Evolutionary conservation across 2,113 vertebrate species (phyloP).

Genomic region (Donacobius atricapilla): DNA sequence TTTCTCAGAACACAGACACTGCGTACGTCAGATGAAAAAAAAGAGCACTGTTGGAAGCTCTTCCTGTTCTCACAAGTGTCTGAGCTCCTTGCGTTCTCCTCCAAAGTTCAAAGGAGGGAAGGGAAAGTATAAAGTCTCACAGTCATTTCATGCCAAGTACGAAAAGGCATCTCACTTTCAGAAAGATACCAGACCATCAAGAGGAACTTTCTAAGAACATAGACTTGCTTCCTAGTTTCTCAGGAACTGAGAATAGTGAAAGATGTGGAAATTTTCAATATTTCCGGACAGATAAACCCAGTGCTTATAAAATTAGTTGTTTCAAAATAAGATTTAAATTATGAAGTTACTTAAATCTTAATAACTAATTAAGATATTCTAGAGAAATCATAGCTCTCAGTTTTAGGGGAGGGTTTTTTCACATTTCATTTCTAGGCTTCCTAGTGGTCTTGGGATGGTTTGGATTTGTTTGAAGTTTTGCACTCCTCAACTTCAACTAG

Average conservation of each 20-base stretch:
- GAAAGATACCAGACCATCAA: neutral
- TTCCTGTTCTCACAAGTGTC: neutral
- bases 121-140: slow-evolving; percentile 35
- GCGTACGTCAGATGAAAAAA: neutral
- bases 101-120: slow-evolving; percentile 34
- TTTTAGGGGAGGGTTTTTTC: neutral
- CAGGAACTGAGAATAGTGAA: neutral
- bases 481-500: neutral
- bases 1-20: neutral
- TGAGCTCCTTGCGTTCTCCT: neutral
- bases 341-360: neutral
- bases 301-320: neutral
- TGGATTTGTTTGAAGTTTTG: neutral
- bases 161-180: slow-evolving; percentile 8
- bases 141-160: neutral
- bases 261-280: neutral
- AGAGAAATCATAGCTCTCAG: neutral
- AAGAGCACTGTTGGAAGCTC: neutral
- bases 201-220: slow-evolving; percentile 20
- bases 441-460: neutral
- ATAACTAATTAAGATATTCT: neutral
- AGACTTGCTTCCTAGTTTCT: neutral
- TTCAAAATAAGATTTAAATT: neutral
- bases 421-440: neutral
- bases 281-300: neutral